Evolutionary conservation across 2,113 vertebrate genomes (phyloP), one percentile per base, ranked within the genome.

Genomic region (Bubo blakistoni): DNA sequence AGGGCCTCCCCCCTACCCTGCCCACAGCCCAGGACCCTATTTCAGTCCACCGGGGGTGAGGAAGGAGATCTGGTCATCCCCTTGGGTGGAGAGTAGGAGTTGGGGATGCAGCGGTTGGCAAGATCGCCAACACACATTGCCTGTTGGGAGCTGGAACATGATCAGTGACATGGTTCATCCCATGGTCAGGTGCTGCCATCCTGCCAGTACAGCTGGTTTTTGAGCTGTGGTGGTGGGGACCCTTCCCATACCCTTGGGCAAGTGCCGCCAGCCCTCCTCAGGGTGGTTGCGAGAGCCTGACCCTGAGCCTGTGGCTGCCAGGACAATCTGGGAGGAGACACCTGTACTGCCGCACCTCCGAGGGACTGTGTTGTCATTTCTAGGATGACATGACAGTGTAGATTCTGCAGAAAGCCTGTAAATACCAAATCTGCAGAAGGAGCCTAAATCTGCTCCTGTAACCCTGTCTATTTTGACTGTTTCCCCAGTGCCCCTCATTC

Each of bases 291-390:
- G 5, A 59, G 27, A 80, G 7, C 46, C 29, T 71, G 51, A 47
- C 19, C 18, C 20, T 40, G 49, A 61, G 26, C 10, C 27, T 25
- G 15, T 26, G 18, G 20, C 34, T 77, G 21, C 11, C 20, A 90
- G 13, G 21, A 76, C 38, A 65, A 29, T 9, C 22, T 54, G 42
- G 61, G 29, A 71, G n/a, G 22, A 76, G 47, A 22, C 30, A 46
- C 11, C 14, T 29, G 29, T 0, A 1, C 46, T 81, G 29, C 44
- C 80, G 22, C 3, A 3, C 12, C 15, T 88, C 44, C 0, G 6
- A 76, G 44, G 16, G 30, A 20, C 38, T 47, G 21, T 0, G 0
- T 55, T 4, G 0, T 24, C 10, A 4, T 20, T 76, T 55, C 34
- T 61, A 44, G 14, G 11, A 46, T 42, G 34, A 46, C n/a, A n/a